Evolutionary conservation across 2,888 invertebrate genomes (phyloP), one percentile per base, ranked within the genome.

Genomic region (Ophion ventricosus): DNA sequence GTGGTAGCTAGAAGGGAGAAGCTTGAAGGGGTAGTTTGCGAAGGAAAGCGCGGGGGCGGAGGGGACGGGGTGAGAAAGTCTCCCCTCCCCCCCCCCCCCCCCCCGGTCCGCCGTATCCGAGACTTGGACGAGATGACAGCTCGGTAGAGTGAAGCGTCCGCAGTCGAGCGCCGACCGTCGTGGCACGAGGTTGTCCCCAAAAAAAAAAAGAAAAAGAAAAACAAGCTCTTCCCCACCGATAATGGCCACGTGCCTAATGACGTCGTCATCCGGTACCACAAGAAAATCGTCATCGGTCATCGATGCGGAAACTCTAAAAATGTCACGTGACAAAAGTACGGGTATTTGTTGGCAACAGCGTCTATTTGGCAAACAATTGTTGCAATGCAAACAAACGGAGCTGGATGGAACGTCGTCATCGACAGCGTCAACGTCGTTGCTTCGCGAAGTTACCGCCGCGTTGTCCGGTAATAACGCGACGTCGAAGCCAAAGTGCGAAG

Each of bases 361-460:
- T 73, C 83, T 93, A 4, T 91, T 93, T 74, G 93, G 93, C 78
- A 92, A 93, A 83, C 91, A 93, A 80, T 87, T 93, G 72, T 85
- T 90, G 70, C 90, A 89, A 72, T 93, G 93, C 87, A 88, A 84
- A 63, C 87, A 89, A 76, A 81, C 88, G 57, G 89, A 89, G 66
- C 5, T 26, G 85, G 86, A 56, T 79, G 86, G 73, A 79, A 86
- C 56, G 89, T 89, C 54, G 70, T 14, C 85, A 3, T 1, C 78
- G 70, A 29, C 56, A 90, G 89, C 54, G 70, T 14, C 85, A 3
- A 0, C 70, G 70, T 43, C 76, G 73, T 85, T 83, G 57, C 84
- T 84, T 61, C 75, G 78, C 2, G 84, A 84, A 5, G 83, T 87
- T 57, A 88, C 86, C 61, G 83, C 85, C 8, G 87, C 90, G 54